Conservation (phyloP, 53 echinoderm and acorn worm genomes). For the Luidia sarsii region DNA sequence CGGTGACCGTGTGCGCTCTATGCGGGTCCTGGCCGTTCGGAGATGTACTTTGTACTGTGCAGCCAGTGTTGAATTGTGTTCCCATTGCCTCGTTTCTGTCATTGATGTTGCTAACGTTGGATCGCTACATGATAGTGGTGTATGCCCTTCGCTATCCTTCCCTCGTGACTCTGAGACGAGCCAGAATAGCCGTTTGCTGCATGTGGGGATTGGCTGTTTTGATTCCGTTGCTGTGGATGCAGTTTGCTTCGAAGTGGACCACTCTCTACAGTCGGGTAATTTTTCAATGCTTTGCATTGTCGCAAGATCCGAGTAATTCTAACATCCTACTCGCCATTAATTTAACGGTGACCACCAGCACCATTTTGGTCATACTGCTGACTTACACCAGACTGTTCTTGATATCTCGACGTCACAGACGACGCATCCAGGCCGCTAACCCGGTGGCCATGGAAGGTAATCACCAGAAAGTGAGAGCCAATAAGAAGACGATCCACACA, state of each 20-base stretch:
- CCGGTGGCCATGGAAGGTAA: not conserved
- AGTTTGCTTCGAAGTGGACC: not conserved
- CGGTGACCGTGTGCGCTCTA: not conserved
- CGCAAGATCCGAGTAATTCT: not conserved
- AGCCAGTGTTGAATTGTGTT: not conserved
- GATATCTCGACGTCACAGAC: slow-evolving; percentile 30
- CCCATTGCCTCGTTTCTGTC: not conserved
- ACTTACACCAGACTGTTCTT: slow-evolving; percentile 30
- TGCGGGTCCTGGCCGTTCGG: slow-evolving; percentile 18
- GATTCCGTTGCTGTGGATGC: too few relatives aligned
- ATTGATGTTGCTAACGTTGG: slow-evolving; percentile 19
- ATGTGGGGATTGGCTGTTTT: not conserved
- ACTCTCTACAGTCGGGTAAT: not conserved
- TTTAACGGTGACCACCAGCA: not conserved
- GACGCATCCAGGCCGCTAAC: slow-evolving; percentile 17
- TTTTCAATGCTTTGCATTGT: not conserved
- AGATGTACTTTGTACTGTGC: not conserved
- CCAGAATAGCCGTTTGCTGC: slow-evolving; percentile 14
- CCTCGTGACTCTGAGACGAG: slow-evolving; percentile 18
- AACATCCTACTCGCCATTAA: not conserved
- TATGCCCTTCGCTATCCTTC: slow-evolving; percentile 45
- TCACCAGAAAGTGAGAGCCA: slow-evolving; percentile 2
- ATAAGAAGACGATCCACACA: slow-evolving; percentile 23
- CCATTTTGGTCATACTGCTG: not conserved
- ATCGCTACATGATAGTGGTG: slow-evolving; percentile 43